Evolutionary conservation across 1,140 invertebrate genomes (phyloP).

Genomic region (Eumeta japonica): DNA sequence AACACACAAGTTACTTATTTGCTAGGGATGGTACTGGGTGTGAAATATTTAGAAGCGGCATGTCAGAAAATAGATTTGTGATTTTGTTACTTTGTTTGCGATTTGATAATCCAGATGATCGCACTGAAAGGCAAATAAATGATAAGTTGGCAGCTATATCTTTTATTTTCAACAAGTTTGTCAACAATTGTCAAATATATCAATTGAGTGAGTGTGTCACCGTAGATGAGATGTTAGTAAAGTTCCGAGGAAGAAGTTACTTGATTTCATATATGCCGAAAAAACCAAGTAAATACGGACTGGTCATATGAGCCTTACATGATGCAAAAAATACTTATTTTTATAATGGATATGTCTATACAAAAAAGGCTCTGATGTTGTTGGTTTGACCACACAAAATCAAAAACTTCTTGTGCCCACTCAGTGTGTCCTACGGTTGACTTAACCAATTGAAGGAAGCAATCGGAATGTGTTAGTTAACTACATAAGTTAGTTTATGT

Average conservation of each 20-base stretch:
- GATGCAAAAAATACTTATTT: slow-evolving; percentile 9
- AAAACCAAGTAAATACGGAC: too few species aligned
- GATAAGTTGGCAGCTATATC: too few species aligned
- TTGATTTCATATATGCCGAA: slow-evolving; percentile 16
- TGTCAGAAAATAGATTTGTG: too few species aligned
- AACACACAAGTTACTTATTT: slow-evolving; percentile 15
- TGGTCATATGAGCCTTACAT: too few species aligned
- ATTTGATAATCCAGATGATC: too few species aligned
- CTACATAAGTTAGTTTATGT: slow-evolving; percentile 31
- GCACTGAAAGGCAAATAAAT: too few species aligned
- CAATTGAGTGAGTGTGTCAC: slow-evolving; percentile 12
- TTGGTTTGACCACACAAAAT: slow-evolving; percentile 11
- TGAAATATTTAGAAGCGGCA: slow-evolving; percentile 14
- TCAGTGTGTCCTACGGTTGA: slow-evolving; percentile 21
- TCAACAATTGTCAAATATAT: too few species aligned
- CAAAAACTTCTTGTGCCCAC: slow-evolving; percentile 14
- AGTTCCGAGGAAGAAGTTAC: slow-evolving; percentile 16
- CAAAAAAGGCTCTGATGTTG: slow-evolving; percentile 12
- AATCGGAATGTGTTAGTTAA: slow-evolving; percentile 32
- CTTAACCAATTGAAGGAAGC: slow-evolving; percentile 20
- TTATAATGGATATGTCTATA: slow-evolving; percentile 17
- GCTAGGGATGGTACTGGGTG: slow-evolving; percentile 16
- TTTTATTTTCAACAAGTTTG: too few species aligned
- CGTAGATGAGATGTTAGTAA: too few species aligned
- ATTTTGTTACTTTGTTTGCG: too few species aligned